Conservation (phyloP, 2,888 invertebrate genomes). For the Crioceris asparagi region DNA sequence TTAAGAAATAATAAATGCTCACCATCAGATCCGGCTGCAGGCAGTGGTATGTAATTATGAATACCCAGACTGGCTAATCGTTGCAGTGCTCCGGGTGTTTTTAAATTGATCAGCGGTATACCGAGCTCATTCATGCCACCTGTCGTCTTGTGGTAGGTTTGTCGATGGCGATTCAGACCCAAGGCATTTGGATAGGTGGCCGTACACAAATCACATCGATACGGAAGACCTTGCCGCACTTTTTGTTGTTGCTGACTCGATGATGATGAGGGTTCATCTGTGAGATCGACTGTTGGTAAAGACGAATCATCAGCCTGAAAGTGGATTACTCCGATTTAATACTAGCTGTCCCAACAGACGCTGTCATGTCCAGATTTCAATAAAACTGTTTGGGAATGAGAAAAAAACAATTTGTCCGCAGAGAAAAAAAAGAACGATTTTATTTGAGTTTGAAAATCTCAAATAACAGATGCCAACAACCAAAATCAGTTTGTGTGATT, state of each 20-base stretch:
- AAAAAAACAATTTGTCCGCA: too few relatives aligned
- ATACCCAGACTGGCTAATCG: constrained; percentile 57
- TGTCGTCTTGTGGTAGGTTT: constrained; percentile 47
- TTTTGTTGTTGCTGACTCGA: constrained; percentile 37
- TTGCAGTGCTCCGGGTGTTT: constrained; percentile 54
- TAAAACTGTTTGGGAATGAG: too few relatives aligned
- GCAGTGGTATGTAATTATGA: constrained; percentile 62
- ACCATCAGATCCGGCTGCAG: constrained; percentile 37
- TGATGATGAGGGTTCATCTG: constrained; percentile 38
- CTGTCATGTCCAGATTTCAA: too few relatives aligned
- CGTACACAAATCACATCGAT: constrained; percentile 59
- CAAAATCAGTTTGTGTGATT: too few relatives aligned
- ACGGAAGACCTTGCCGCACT: constrained; percentile 34
- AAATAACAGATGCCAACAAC: too few relatives aligned
- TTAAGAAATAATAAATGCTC: too few relatives aligned
- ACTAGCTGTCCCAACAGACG: too few relatives aligned
- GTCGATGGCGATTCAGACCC: constrained; percentile 50
- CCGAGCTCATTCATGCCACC: constrained; percentile 53
- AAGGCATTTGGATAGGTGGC: constrained; percentile 58
- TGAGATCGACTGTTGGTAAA: constrained; percentile 42
- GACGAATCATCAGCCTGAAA: too few relatives aligned
- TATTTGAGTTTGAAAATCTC: too few relatives aligned
- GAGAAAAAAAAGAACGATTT: too few relatives aligned
- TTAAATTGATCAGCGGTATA: constrained; percentile 61
- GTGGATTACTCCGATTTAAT: too few relatives aligned